Conservation (phyloP, 2,888 invertebrate genomes). For the Polyommatus icarus region DNA sequence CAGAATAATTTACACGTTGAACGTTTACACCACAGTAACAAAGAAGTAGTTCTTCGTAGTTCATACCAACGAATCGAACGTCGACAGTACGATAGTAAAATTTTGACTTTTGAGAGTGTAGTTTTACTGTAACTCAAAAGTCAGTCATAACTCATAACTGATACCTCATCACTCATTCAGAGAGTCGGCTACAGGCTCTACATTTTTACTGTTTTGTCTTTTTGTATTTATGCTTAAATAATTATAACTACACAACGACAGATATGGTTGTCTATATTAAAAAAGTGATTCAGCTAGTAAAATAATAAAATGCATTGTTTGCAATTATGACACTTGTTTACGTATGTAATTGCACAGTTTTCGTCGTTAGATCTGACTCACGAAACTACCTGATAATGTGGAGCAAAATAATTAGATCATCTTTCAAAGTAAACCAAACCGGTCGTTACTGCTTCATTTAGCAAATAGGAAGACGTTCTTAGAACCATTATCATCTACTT, state of each 20-base stretch:
- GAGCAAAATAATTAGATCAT: conserved; percentile 31
- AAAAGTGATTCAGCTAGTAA: background rate
- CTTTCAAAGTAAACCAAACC: conserved; percentile 23
- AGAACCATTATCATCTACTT: background rate
- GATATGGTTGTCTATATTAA: background rate
- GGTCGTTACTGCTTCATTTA: conserved; percentile 23
- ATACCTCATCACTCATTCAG: too few species aligned
- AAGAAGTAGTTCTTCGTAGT: too few species aligned
- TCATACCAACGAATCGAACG: too few species aligned
- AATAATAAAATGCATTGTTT: conserved; percentile 8
- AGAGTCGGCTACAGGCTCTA: too few species aligned
- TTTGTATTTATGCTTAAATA: background rate
- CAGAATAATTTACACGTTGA: background rate
- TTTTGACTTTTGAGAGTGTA: too few species aligned
- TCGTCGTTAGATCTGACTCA: background rate
- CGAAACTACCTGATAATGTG: background rate
- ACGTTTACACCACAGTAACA: too few species aligned
- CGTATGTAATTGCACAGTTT: background rate
- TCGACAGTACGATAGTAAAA: too few species aligned
- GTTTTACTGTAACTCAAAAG: too few species aligned
- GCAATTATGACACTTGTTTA: background rate
- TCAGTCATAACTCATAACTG: too few species aligned
- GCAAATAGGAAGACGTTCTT: conserved; percentile 32
- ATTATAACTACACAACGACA: too few species aligned
- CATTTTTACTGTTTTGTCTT: too few species aligned